phyloP scores from a whole-genome alignment of 2,888 invertebrate species.

The Calliopum simillimum region DNA sequence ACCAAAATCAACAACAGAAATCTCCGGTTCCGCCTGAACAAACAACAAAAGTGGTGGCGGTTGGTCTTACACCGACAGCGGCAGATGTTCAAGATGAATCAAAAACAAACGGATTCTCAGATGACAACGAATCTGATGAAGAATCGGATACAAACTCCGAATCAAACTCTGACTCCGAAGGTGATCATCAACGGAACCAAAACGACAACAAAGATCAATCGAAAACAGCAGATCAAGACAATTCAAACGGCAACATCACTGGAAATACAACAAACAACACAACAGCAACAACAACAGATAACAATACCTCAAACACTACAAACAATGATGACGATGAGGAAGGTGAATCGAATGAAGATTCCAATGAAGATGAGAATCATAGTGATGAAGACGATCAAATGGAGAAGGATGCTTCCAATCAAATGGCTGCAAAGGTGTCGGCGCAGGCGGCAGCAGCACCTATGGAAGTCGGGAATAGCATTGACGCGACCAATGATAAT shows the following conservation, averaged over 20 bases:
- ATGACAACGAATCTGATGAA: slow-evolving; percentile 58
- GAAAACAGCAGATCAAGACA: slow-evolving; percentile 7
- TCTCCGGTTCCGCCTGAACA: slow-evolving; percentile 11
- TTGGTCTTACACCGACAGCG: slow-evolving; percentile 57
- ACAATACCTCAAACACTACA: slow-evolving; percentile 50
- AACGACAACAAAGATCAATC: slow-evolving; percentile 12
- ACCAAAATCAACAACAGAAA: slow-evolving; percentile 29
- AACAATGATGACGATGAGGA: slow-evolving; percentile 51
- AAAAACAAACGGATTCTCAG: slow-evolving; percentile 64
- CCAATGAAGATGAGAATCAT: slow-evolving; percentile 48
- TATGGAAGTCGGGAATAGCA: slow-evolving; percentile 38
- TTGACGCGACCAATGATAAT: slow-evolving; percentile 43
- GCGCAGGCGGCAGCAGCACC: slow-evolving; percentile 35
- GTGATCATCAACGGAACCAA: slow-evolving; percentile 36
- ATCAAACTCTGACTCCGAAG: slow-evolving; percentile 52
- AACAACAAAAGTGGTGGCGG: slow-evolving; percentile 38
- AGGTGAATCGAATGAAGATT: slow-evolving; percentile 47
- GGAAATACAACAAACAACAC: slow-evolving; percentile 50
- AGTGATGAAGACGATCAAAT: slow-evolving; percentile 37
- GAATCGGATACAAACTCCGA: slow-evolving; percentile 57
- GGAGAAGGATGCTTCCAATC: slow-evolving; percentile 34
- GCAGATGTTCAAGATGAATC: slow-evolving; percentile 59
- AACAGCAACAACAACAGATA: slow-evolving; percentile 42
- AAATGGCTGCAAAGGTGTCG: slow-evolving; percentile 36
- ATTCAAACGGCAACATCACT: slow-evolving; percentile 33